phyloP scores from a whole-genome alignment of 1,140 invertebrate genomes.

The Microplitis mediator region DNA sequence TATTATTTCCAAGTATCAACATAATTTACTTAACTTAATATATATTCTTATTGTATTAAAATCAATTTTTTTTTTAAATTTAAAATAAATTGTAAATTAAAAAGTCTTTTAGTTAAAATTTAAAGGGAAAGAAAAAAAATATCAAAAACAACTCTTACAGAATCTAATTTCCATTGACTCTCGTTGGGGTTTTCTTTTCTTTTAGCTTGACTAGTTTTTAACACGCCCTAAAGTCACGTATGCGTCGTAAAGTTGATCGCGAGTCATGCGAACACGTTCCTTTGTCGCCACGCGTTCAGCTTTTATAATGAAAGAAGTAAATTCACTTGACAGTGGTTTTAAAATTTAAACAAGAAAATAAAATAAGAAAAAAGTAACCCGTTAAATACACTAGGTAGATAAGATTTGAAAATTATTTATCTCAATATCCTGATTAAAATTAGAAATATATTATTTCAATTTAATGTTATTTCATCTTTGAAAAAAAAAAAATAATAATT shows the following conservation, averaged over 20 bases:
- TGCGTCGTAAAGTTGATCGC: constrained; percentile 53
- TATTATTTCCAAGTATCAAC: too few species aligned
- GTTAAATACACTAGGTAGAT: too few species aligned
- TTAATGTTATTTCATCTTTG: too few species aligned
- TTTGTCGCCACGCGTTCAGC: constrained; percentile 44
- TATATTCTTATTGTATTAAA: too few species aligned
- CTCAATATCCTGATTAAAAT: too few species aligned
- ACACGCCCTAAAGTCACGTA: constrained; percentile 47
- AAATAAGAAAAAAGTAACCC: background rate
- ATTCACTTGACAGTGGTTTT: constrained; percentile 40
- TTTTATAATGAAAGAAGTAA: constrained; percentile 56
- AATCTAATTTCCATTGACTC: background rate
- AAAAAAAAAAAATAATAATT: too few species aligned
- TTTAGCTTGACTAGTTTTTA: constrained; percentile 16
- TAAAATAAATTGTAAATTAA: too few species aligned
- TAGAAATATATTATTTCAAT: too few species aligned
- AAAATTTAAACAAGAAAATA: constrained; percentile 1
- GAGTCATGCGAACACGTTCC: constrained; percentile 35
- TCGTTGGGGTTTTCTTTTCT: constrained; percentile 7
- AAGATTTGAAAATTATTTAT: too few species aligned
- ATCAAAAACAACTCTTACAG: background rate
- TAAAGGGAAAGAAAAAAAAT: background rate
- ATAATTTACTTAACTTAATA: too few species aligned
- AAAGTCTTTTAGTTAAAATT: background rate
- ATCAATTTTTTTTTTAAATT: too few species aligned